Evolutionary conservation across 2,888 invertebrate species (phyloP), one percentile per base, ranked within the genome.

Genomic region (Platycheirus rosarum): DNA sequence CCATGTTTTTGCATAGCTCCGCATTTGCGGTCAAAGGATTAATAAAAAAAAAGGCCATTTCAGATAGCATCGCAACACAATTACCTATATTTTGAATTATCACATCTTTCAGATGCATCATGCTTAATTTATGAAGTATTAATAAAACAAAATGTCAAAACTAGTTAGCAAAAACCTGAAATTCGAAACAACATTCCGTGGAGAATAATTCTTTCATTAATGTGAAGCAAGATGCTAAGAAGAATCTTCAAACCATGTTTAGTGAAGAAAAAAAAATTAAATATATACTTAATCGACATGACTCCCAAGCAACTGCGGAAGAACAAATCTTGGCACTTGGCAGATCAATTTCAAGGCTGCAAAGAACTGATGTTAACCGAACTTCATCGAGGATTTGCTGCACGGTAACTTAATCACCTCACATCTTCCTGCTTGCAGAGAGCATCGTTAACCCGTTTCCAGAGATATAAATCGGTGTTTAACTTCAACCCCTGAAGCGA

Each of bases 81-180:
- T 60, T n/a, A 42, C 11, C 3, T 3, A 13, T 60, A 18, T 29
- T n/a, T 18, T 18, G n/a, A 44, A 60, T 57, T 40, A 40, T 14
- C 11, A 26, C 7, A 57, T 26, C 14, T 40, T 37, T 0, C 9
- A 48, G 32, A 23, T 51, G 1, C 53, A 37, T 46, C 18, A 53
- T 63, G 29, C 8, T 18, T 40, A 20, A 16, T 20, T 13, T 20
- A 26, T 35, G 4, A 66, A 65, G 18, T 18, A 65, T 35, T 7
- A 46, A 40, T 14, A 44, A 40, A 76, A 51, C 13, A 35, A 55
- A 65, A 55, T 29, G 32, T 32, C 14, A 20, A n/a, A 66, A 71
- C 77, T 14, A 70, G 77, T 77, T 18, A 7, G 9, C 6, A 18
- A 51, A n/a, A 66, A 77, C 70, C 49, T 42, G 65, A 42, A 42